Evolutionary conservation across 2,888 invertebrate species (phyloP).

Genomic region (Tenthredo mesomela): DNA sequence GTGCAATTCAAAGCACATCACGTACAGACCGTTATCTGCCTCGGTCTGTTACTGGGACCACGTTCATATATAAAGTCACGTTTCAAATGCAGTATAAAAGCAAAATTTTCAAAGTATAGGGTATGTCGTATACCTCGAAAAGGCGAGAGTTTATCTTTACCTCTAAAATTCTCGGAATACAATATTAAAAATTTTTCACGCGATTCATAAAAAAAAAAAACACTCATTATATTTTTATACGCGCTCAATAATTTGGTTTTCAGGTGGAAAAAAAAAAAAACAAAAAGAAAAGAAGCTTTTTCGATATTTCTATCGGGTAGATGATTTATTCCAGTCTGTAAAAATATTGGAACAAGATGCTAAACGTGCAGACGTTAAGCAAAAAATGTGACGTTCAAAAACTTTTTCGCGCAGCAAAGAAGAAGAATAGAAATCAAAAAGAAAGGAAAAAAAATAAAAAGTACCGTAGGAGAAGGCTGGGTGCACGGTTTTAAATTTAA

Average conservation of each 20-base stretch:
- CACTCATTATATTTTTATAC: no score
- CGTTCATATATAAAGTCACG: constrained; percentile 8
- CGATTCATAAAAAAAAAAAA: no score
- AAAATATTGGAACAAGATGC: no score
- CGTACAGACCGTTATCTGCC: constrained; percentile 27
- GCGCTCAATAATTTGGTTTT: no score
- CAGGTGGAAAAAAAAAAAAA: no score
- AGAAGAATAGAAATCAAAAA: neutral
- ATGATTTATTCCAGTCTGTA: no score
- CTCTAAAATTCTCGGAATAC: no score
- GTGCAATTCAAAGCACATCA: constrained; percentile 21
- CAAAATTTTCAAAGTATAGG: neutral
- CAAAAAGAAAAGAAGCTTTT: no score
- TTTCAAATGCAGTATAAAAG: neutral
- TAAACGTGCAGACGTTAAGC: neutral
- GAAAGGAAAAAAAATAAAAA: neutral
- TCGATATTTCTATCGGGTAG: no score
- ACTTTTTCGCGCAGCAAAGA: neutral
- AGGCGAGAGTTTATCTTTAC: neutral
- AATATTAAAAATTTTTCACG: no score
- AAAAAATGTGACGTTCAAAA: neutral
- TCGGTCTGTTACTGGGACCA: neutral
- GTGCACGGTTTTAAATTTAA: neutral
- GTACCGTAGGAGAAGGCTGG: neutral
- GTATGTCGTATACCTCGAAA: neutral